Percentiles rank a stretch among this genome's conserved stretches.
Evolutionary conservation across 2,113 vertebrate genomes (phyloP).

Genomic region (Spea bombifrons): DNA sequence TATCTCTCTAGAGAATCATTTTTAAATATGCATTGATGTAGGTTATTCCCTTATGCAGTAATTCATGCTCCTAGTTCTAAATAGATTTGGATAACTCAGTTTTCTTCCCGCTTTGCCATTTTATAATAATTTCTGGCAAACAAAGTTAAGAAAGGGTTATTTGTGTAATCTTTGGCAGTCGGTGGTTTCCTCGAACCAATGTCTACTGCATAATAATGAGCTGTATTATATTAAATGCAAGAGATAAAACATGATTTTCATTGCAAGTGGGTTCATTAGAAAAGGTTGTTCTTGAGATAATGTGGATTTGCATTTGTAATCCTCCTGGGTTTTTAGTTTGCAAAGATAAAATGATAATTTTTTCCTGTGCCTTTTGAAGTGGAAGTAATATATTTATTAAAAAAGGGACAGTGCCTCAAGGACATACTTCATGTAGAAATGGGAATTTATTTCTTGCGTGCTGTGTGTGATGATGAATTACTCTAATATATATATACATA

Average conservation of each 20-base stretch:
- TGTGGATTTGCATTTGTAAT: conserved; percentile 44
- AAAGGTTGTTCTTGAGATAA: conserved; percentile 36
- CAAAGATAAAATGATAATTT: conserved; percentile 38
- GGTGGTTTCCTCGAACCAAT: neutral
- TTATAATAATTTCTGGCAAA: neutral
- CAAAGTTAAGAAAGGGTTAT: neutral
- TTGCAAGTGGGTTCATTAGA: conserved; percentile 32
- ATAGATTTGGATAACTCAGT: neutral
- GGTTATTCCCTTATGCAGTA: no score
- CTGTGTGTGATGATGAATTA: neutral
- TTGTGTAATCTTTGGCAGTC: conserved; percentile 11
- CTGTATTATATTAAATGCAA: conserved; percentile 9
- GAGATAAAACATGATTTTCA: conserved; percentile 33
- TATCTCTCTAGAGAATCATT: neutral
- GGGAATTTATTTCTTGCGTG: neutral
- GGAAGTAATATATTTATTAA: conserved; percentile 35
- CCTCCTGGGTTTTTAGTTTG: conserved; percentile 40
- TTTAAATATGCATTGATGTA: no score
- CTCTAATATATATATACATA: neutral
- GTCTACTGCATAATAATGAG: conserved; percentile 29
- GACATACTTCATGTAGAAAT: conserved; percentile 27
- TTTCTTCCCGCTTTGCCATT: neutral
- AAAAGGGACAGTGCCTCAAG: conserved; percentile 40
- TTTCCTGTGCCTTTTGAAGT: neutral
- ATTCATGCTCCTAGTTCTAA: neutral